Evolutionary conservation across 2,113 vertebrate species (phyloP).

Genomic region (Coptodon rendalli): DNA sequence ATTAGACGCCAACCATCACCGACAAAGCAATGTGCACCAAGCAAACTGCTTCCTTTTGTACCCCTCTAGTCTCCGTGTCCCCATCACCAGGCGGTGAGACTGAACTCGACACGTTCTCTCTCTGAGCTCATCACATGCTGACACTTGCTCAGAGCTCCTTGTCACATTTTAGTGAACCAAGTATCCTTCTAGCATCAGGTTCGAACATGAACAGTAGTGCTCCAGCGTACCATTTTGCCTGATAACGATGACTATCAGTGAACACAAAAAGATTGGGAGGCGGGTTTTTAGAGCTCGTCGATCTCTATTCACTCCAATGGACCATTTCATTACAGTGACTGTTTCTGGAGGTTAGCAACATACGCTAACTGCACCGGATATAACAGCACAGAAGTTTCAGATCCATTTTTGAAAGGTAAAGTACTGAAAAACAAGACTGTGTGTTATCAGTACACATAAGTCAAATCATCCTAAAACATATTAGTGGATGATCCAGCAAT

Average conservation of each 20-base stretch:
- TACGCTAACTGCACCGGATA: rapidly evolving
- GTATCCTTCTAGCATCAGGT: background rate
- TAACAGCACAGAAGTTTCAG: rapidly evolving
- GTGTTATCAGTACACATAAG: background rate
- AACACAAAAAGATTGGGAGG: background rate
- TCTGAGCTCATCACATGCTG: background rate
- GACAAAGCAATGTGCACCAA: background rate
- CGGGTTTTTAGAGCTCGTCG: background rate
- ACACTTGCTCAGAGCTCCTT: background rate
- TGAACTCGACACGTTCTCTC: background rate
- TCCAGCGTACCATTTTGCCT: background rate
- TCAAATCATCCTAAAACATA: background rate
- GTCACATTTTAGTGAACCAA: background rate
- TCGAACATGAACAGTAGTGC: rapidly evolving
- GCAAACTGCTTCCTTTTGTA: background rate
- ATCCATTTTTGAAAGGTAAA: background rate
- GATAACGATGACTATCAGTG: background rate
- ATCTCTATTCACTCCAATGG: background rate
- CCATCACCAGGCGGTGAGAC: background rate
- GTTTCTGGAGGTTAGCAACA: background rate
- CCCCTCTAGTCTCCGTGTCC: background rate
- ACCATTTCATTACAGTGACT: background rate
- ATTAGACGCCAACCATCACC: background rate
- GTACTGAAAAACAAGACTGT: background rate
- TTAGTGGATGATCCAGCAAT: rapidly evolving